phyloP scores from a whole-genome alignment of 2,113 vertebrate genomes.

The Silurus meridionalis region DNA sequence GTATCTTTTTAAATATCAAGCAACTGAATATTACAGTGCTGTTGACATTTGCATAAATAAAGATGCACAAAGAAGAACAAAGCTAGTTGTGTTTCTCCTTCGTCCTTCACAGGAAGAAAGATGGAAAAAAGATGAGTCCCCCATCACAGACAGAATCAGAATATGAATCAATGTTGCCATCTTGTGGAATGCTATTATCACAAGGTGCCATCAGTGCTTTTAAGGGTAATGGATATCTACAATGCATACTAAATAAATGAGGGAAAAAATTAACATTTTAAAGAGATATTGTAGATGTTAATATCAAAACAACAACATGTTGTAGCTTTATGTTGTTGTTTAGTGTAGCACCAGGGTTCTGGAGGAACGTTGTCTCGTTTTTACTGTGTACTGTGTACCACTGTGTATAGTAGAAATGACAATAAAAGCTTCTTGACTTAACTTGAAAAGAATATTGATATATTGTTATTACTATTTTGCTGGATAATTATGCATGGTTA shows the following conservation, averaged over 20 bases:
- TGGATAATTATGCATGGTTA: background rate
- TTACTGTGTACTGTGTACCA: too few species aligned
- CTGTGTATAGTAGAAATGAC: too few species aligned
- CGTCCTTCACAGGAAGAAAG: background rate
- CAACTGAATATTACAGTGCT: constrained; percentile 11
- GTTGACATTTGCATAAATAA: background rate
- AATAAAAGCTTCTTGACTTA: too few species aligned
- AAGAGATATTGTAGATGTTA: background rate
- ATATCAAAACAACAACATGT: background rate
- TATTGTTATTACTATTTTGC: too few species aligned
- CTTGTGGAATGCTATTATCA: constrained; percentile 53
- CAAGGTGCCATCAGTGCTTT: background rate
- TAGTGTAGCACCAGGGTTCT: too few species aligned
- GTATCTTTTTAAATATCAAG: background rate
- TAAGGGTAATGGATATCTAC: background rate
- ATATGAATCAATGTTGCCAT: constrained; percentile 60
- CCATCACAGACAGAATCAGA: constrained; percentile 22
- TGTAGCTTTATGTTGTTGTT: too few species aligned
- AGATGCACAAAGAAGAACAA: constrained; percentile 19
- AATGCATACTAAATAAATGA: background rate
- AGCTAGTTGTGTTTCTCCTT: background rate
- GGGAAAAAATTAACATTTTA: background rate
- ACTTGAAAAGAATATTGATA: too few species aligned
- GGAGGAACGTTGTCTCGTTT: too few species aligned
- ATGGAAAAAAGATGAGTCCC: constrained; percentile 6